phyloP scores from a whole-genome alignment of 2,113 vertebrate species.

The Excalfactoria chinensis region DNA sequence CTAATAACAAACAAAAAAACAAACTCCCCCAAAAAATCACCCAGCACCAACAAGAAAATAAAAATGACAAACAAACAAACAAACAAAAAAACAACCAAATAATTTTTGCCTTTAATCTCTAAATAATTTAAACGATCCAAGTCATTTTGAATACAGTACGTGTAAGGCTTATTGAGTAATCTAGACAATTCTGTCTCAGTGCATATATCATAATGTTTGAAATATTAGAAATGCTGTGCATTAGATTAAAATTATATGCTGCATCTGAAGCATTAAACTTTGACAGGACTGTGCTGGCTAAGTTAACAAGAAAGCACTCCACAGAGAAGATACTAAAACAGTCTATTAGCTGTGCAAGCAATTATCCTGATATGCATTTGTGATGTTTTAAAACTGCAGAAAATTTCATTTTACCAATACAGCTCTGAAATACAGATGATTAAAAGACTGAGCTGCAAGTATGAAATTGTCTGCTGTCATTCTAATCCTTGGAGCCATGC shows the following conservation, averaged over 20 bases:
- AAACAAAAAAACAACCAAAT: neutral
- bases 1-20: neutral
- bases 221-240: neutral
- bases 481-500: neutral
- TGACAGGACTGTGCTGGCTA: neutral
- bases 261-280: neutral
- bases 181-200: neutral
- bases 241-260: constrained; percentile 9
- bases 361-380: constrained; percentile 10
- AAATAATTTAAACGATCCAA: neutral
- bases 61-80: too few species aligned
- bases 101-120: neutral
- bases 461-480: neutral
- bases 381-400: constrained; percentile 13
- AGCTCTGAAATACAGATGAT: constrained; percentile 1
- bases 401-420: neutral
- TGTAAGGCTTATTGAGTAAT: neutral
- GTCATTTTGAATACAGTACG: neutral
- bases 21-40: too few species aligned
- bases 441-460: neutral
- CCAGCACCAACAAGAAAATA: too few species aligned
- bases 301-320: neutral
- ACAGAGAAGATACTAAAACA: neutral
- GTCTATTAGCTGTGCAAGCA: neutral
- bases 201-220: neutral